Base-by-base conservation (phyloP, 1,140 invertebrate species). In the Oryctes rhinoceros region DNA sequence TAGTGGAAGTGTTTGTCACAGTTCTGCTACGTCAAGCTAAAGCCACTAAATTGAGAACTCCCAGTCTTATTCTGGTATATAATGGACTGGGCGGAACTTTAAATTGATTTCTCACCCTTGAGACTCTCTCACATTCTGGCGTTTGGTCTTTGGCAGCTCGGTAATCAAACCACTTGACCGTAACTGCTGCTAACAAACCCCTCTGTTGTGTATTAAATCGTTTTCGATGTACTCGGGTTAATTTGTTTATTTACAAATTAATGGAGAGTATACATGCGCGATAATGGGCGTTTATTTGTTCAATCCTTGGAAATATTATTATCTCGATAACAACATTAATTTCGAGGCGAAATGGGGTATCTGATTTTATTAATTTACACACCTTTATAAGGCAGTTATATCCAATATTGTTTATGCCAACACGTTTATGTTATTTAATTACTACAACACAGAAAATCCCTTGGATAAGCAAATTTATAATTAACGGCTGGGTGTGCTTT, bases 131-230 rank as follows among this genome's bases (percentile, higher is more conserved):
- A 81, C 79, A 81, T 81, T 81, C 80, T 78, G 81, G 76, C 81
- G 82, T 83, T 84, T 83, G 81, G 81, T 81, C 81, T 81, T 81
- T 81, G 83, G 83, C 83, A 84, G 83, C 79, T 84, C 79, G 44
- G 82, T 82, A 82, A 84, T 83, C 81, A 83, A 83, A 83, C 82
- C 83, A 84, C 83, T 84, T 84, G 83, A 84, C 83, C 83, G 82
- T 83, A 67, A 77, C 83, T 83, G 81, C 71, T 71, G 78, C 37
- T 75, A 74, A 39, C 78, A 74, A 79, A 65, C 78, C 62, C 37
- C 44, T 48, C 39, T 2, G 65, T 24, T 67, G 65, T 76, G 74
- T 76, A 47, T 76, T 76, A 44, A 76, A 76, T 76, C 74, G 44
- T 67, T 76, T 35, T 37, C 35, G 74, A n/a, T 48, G 35, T 48